Evolutionary conservation across 1,140 invertebrate genomes (phyloP).

Genomic region (Oedothorax gibbosus): DNA sequence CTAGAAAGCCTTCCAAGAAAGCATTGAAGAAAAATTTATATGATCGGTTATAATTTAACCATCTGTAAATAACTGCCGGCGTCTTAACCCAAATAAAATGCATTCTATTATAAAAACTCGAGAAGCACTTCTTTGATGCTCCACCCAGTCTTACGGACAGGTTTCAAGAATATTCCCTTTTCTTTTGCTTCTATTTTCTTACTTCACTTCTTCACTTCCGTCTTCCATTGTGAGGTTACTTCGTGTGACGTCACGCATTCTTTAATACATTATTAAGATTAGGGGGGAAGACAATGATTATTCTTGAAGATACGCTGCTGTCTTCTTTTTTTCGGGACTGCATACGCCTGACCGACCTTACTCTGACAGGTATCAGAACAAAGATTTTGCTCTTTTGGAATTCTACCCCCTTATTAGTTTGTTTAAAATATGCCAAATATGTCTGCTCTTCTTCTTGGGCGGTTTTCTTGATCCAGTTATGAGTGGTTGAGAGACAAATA

Average conservation of each 20-base stretch:
- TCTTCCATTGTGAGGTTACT: slow-evolving; percentile 41
- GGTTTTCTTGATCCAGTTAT: too few relatives aligned
- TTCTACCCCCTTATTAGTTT: too few relatives aligned
- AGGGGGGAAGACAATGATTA: slow-evolving; percentile 12
- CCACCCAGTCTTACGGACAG: not conserved
- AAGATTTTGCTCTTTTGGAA: not conserved
- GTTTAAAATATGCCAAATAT: too few relatives aligned
- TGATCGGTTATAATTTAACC: too few relatives aligned
- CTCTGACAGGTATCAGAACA: slow-evolving; percentile 2
- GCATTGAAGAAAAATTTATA: too few relatives aligned
- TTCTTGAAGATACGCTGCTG: slow-evolving; percentile 34
- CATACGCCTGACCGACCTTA: slow-evolving; percentile 50
- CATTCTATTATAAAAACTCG: too few relatives aligned
- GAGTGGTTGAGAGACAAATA: too few relatives aligned
- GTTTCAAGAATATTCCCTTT: slow-evolving; percentile 12
- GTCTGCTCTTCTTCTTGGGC: too few relatives aligned
- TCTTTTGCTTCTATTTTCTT: not conserved
- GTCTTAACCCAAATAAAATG: too few relatives aligned
- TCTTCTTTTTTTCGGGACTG: slow-evolving; percentile 23
- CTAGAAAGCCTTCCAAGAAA: too few relatives aligned
- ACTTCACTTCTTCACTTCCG: slow-evolving; percentile 37
- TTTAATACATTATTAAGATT: slow-evolving; percentile 22
- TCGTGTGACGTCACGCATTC: slow-evolving; percentile 45
- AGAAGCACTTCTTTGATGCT: too few relatives aligned
- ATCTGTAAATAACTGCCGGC: too few relatives aligned